Evolutionary conservation across 2,797 vertebrate genomes (phyloP).

Genomic region (Siniperca scherzeri): DNA sequence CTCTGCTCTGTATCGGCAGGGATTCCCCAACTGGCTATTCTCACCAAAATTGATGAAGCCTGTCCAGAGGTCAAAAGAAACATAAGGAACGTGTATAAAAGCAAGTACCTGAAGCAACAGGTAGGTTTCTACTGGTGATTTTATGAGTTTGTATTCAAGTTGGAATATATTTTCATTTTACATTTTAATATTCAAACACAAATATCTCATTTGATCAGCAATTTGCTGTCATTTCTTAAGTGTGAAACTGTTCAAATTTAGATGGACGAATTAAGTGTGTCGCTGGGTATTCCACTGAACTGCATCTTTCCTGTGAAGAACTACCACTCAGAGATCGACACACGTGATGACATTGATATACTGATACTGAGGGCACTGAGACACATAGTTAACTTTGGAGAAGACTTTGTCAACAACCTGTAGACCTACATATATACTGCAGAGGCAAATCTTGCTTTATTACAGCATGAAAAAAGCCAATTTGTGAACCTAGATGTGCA

Average conservation of each 20-base stretch:
- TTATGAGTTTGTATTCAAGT: neutral
- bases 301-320: slow-evolving; percentile 81
- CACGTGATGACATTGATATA: slow-evolving; percentile 39
- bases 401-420: slow-evolving; percentile 25
- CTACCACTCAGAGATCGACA: slow-evolving; percentile 45
- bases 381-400: slow-evolving; percentile 54
- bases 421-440: no score
- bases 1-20: slow-evolving; percentile 8
- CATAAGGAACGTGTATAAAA: slow-evolving; percentile 7
- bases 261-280: slow-evolving; percentile 59
- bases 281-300: slow-evolving; percentile 70
- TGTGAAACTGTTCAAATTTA: neutral
- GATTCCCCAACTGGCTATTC: slow-evolving; percentile 56
- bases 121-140: slow-evolving; percentile 15
- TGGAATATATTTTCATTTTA: neutral
- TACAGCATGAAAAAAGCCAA: neutral
- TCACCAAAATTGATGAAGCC: slow-evolving; percentile 62
- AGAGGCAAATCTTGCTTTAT: neutral
- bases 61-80: slow-evolving; percentile 29
- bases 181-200: neutral
- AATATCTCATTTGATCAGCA: neutral
- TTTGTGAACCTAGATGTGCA: neutral
- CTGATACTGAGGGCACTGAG: slow-evolving; percentile 44
- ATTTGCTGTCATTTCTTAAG: neutral
- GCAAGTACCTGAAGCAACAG: slow-evolving; percentile 36